Conservation (phyloP, 2,113 vertebrate species). For the mouse (Mus musculus) region GRCm39 chr13:109871001-109871500, state of each 20-base stretch:
- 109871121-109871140: background rate
- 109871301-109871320: background rate
- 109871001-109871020: background rate
- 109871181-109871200: conserved; percentile 4
- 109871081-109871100: background rate
- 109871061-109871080: background rate
- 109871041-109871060: background rate
- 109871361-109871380: background rate
- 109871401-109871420: background rate
- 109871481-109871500: background rate
- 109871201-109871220: background rate
- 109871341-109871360: background rate
- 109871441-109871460: no score
- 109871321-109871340: background rate
- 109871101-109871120: background rate
- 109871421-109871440: background rate
- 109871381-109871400: background rate
- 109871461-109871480: background rate
- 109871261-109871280: background rate
- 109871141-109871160: background rate
- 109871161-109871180: background rate
- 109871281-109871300: background rate
- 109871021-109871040: background rate
- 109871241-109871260: background rate
- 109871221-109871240: background rate